Base-by-base conservation (phyloP, 1,140 invertebrate species). In the Aporrectodea caliginosa region DNA sequence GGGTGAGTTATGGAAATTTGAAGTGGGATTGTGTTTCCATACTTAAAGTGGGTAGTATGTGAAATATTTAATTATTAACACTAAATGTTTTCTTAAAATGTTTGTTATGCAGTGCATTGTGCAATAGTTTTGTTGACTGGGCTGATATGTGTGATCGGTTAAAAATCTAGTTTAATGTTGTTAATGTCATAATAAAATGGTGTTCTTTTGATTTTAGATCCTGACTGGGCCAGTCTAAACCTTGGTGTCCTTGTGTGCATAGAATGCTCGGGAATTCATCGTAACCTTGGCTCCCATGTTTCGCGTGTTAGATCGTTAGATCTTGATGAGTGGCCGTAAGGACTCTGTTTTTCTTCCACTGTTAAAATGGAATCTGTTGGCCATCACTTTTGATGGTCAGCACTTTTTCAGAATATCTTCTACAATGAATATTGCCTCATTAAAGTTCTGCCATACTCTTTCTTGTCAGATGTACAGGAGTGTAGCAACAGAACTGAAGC, bases 261-360 rank as follows among this genome's bases (percentile, higher is more conserved):
- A 81, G 96, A 98, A 88, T 99, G 97, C 88, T 98, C 96, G 1
- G 97, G 97, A 22, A 93, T 98, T 81, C 97, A 99, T 88, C 91
- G 97, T 80, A 98, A 99, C 88, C 90, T 99, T 35, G 97, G 97
- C 70, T 96, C 96, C 31, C 97, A 99, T 87, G 94, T 99, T 86
- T 97, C 95, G 0, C 92, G 95, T 88, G 96, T 99, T 75, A 90
- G 95, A 73, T 99, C 97, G 0, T 89, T 99, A 73, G 94, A 97
- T 85, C 89, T 99, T 68, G 97, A 99, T 88, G 96, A 98, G 87
- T 99, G 97, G 97, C 95, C 96, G 95, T 98, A 92, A 96, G 95
- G 95, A 68, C 31, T 0, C 1, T 16, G 27, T 78, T 69, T 70
- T 70, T 1, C 2, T 77, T 77, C 34, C 16, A 16, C 30, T 33